Evolutionary conservation across 1,140 invertebrate genomes (phyloP).

Genomic region (Caenorhabditis elegans): WBcel235 BX284603.4:8475001-8475500

Average conservation of each 20-base stretch:
- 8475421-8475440: background rate
- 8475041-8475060: background rate
- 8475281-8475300: background rate
- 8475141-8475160: constrained; percentile 26
- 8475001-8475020: constrained; percentile 62
- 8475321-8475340: background rate
- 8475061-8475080: constrained; percentile 9
- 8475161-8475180: constrained; percentile 1
- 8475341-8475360: constrained; percentile 18
- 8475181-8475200: background rate
- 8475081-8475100: background rate
- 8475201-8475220: constrained; percentile 1
- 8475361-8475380: constrained; percentile 13
- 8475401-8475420: background rate
- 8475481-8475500: constrained; percentile 8
- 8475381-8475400: constrained; percentile 25
- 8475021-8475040: constrained; percentile 41
- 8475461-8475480: constrained; percentile 24
- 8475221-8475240: constrained; percentile 20
- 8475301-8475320: constrained; percentile 28
- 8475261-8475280: constrained; percentile 9
- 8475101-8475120: background rate
- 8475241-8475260: background rate
- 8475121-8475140: background rate
- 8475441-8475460: background rate